Conservation (phyloP, 2,888 invertebrate genomes). For the Pristionchus fissidentatus region DNA sequence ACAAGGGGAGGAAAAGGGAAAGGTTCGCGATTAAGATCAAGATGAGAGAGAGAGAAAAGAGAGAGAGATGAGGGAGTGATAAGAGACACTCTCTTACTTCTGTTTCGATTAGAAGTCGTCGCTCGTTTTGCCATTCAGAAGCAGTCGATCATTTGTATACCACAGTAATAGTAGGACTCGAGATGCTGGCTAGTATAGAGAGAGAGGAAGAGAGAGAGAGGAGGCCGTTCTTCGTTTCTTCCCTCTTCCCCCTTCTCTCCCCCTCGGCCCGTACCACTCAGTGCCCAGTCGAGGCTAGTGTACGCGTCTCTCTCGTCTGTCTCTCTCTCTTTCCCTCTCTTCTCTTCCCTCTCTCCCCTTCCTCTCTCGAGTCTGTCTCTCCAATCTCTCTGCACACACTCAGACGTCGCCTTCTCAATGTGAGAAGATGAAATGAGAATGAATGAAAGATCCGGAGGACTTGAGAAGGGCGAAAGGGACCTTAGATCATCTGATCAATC, state of each 20-base stretch:
- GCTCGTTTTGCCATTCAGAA: neutral
- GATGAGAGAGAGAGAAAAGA: neutral
- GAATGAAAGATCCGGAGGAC: conserved; percentile 17
- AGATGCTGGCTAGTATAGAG: conserved; percentile 23
- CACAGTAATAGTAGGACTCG: neutral
- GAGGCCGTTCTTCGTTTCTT: conserved; percentile 17
- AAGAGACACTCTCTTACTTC: conserved; percentile 9
- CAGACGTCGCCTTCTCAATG: neutral
- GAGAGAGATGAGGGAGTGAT: neutral
- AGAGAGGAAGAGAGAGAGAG: neutral
- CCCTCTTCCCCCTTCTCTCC: conserved; percentile 30
- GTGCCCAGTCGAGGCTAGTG: neutral
- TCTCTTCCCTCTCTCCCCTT: neutral
- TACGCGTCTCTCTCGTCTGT: conserved; percentile 21
- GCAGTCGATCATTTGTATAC: neutral
- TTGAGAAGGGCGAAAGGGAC: neutral
- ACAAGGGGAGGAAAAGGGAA: neutral
- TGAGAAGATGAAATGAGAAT: conserved; percentile 7
- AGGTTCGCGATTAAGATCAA: neutral
- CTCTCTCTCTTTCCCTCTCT: conserved; percentile 20
- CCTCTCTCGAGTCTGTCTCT: neutral
- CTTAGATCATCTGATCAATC: neutral
- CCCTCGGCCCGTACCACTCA: conserved; percentile 37
- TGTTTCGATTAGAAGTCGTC: neutral
- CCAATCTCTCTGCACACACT: conserved; percentile 15